phyloP scores from a whole-genome alignment of 2,113 vertebrate species.

The Spea multiplicata region DNA sequence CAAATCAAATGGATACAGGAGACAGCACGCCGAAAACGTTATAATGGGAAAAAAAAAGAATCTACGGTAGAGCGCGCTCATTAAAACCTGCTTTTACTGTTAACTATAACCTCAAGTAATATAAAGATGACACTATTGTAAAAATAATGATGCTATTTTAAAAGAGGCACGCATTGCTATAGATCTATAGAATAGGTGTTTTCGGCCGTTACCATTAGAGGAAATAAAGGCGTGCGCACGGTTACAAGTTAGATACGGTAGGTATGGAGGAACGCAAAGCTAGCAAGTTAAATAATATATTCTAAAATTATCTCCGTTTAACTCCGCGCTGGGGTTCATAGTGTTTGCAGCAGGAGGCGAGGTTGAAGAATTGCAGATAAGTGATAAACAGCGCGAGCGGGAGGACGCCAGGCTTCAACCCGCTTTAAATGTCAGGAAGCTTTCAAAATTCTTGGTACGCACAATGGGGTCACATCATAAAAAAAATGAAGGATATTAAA shows the following conservation, averaged over 20 bases:
- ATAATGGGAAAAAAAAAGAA: constrained; percentile 19
- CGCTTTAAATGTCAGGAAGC: background rate
- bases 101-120: constrained; percentile 12
- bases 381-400: background rate
- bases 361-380: background rate
- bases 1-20: constrained; percentile 45
- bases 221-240: background rate
- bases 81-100: constrained; percentile 25
- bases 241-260: background rate
- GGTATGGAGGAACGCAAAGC: background rate
- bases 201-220: background rate
- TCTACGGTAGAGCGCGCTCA: constrained; percentile 19
- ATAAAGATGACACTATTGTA: constrained; percentile 27
- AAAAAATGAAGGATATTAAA: background rate
- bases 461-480: background rate
- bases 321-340: background rate
- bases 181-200: background rate
- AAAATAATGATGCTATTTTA: constrained; percentile 36
- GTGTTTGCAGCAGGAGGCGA: background rate
- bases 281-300: background rate
- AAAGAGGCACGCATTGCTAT: background rate
- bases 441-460: background rate
- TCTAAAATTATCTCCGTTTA: background rate
- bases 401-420: background rate
- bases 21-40: constrained; percentile 29